phyloP scores from a whole-genome alignment of 1,140 invertebrate genomes.

The Neelides sp. region DNA sequence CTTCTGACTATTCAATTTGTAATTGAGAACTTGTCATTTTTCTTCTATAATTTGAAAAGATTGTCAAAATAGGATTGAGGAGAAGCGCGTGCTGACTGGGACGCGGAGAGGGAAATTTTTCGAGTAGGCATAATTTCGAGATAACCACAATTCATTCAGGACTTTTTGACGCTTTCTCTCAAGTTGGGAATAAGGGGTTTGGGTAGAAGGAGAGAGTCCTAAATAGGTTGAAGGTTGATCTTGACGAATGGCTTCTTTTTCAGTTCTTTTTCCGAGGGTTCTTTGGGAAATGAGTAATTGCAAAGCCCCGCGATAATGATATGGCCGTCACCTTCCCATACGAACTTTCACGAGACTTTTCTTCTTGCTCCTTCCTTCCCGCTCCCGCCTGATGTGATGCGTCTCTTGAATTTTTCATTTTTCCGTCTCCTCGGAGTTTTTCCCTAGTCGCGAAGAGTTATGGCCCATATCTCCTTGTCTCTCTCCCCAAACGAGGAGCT shows the following conservation, averaged over 20 bases:
- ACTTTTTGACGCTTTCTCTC: too few species aligned
- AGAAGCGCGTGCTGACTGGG: too few species aligned
- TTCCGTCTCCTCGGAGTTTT: conserved; percentile 5
- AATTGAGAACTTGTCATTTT: too few species aligned
- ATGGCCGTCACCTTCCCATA: conserved; percentile 5
- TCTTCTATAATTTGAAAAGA: too few species aligned
- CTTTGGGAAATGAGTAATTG: conserved; percentile 27
- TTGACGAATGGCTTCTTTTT: conserved; percentile 28
- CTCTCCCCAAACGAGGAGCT: too few species aligned
- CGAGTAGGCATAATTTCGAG: too few species aligned
- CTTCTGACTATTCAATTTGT: too few species aligned
- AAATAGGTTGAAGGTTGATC: conserved; percentile 14
- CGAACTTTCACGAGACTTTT: not conserved
- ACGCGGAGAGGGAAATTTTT: too few species aligned
- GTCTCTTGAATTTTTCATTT: conserved; percentile 14
- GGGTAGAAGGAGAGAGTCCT: not conserved
- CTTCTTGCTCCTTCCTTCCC: conserved; percentile 6
- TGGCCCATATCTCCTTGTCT: too few species aligned
- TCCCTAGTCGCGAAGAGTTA: too few species aligned
- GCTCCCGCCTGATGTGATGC: conserved; percentile 3
- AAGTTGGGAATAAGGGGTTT: not conserved
- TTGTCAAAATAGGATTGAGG: too few species aligned
- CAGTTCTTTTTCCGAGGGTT: conserved; percentile 8
- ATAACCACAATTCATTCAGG: too few species aligned
- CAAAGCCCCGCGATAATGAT: conserved; percentile 24